These are phyloP conservation scores for Loripinus fragilis DNA, from an alignment of 2,888 invertebrate species.

Conservation along the genomic window DNA sequence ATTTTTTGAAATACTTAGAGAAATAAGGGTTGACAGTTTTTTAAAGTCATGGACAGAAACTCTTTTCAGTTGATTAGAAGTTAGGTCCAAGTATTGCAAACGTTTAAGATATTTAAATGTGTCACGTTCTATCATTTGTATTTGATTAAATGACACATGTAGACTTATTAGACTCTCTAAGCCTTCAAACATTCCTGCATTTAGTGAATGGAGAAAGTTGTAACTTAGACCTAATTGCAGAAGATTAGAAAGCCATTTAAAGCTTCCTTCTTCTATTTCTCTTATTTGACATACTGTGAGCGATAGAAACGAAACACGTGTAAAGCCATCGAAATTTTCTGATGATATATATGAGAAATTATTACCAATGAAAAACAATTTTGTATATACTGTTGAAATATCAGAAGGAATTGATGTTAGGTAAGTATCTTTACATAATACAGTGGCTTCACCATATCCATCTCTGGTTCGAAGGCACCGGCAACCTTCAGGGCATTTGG, in stretches of 20 bases:
- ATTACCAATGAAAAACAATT: conserved; percentile 1
- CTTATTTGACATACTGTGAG: conserved; percentile 13
- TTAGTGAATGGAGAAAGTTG: conserved; percentile 44
- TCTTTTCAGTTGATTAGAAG: conserved; percentile 54
- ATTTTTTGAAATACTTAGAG: conserved; percentile 55
- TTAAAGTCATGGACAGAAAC: conserved; percentile 49
- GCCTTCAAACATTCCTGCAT: conserved; percentile 59
- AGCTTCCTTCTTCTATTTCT: conserved; percentile 23
- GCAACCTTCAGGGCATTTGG: neutral
- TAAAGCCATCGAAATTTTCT: neutral
- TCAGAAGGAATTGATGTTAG: neutral
- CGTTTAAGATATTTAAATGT: conserved; percentile 54
- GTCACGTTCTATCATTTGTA: conserved; percentile 41
- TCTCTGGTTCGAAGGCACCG: neutral
- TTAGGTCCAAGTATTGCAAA: conserved; percentile 48
- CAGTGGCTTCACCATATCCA: neutral
- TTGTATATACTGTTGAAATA: neutral
- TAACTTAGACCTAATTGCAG: conserved; percentile 28
- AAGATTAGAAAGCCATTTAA: conserved; percentile 26
- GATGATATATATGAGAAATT: neutral
- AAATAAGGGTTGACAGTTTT: conserved; percentile 33
- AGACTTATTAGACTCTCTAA: conserved; percentile 52
- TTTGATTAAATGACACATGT: conserved; percentile 56
- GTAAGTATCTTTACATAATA: neutral
- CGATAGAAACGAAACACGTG: neutral